phyloP scores from a whole-genome alignment of 1,140 invertebrate species.

The Drosophila kepulauana region DNA sequence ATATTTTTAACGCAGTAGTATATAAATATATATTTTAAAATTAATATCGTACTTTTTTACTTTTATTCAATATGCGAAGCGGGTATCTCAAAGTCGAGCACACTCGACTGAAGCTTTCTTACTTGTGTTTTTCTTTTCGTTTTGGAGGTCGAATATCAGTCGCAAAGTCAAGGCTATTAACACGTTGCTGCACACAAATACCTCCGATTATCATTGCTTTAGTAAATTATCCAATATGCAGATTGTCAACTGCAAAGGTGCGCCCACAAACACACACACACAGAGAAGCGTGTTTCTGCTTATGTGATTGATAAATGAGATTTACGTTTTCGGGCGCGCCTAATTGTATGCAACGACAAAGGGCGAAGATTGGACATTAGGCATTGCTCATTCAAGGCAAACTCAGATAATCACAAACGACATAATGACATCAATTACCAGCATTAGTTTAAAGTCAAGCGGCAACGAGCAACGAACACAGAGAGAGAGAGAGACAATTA shows the following conservation, averaged over 20 bases:
- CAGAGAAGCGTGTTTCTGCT: neutral
- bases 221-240: slow-evolving; percentile 40
- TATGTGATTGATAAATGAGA: slow-evolving; percentile 72
- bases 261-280: neutral
- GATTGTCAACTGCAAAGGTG: slow-evolving; percentile 25
- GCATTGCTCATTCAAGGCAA: slow-evolving; percentile 19
- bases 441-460: slow-evolving; percentile 71
- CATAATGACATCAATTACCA: slow-evolving; percentile 76
- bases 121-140: neutral
- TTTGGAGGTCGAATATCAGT: slow-evolving; percentile 31
- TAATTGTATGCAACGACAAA: slow-evolving; percentile 65
- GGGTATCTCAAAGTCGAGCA: no score
- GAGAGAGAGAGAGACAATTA: slow-evolving; percentile 17
- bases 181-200: slow-evolving; percentile 6
- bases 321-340: slow-evolving; percentile 54
- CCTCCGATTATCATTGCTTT: slow-evolving; percentile 33
- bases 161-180: slow-evolving; percentile 44
- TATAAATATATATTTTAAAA: no score
- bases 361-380: neutral
- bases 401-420: slow-evolving; percentile 71
- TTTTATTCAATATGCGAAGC: no score
- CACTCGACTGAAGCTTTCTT: no score
- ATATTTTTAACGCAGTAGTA: no score
- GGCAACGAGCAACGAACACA: slow-evolving; percentile 13
- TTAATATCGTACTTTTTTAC: no score